These are phyloP conservation scores for Eristalis intricaria DNA, from an alignment of 2,888 invertebrate species.

Conservation along the genomic window DNA sequence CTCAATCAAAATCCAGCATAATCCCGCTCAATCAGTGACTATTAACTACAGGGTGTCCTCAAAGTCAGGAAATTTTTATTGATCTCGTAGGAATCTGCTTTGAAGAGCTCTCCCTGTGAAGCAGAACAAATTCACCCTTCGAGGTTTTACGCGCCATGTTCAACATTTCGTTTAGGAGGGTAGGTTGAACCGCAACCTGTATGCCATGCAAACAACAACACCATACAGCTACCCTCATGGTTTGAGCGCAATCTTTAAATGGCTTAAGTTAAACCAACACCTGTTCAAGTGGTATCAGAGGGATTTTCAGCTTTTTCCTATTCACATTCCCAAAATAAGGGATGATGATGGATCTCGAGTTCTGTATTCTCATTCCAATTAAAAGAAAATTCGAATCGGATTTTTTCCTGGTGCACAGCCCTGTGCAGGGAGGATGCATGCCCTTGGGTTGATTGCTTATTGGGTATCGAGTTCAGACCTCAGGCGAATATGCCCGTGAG, in stretches of 20 bases:
- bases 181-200: constrained; percentile 70
- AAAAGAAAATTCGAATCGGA: constrained; percentile 78
- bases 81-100: not conserved
- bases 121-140: constrained; percentile 9
- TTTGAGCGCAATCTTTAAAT: constrained; percentile 69
- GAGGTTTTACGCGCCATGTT: constrained; percentile 4
- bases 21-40: constrained; percentile 69
- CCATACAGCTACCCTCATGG: constrained; percentile 59
- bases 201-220: constrained; percentile 59
- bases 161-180: constrained; percentile 46
- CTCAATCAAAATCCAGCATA: constrained; percentile 58
- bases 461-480: constrained; percentile 67
- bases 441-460: constrained; percentile 64
- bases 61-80: not conserved
- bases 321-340: constrained; percentile 44
- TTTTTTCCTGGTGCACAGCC: constrained; percentile 70
- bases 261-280: constrained; percentile 75
- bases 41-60: constrained; percentile 60
- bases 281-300: constrained; percentile 75
- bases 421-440: not conserved
- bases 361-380: constrained; percentile 65
- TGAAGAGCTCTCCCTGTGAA: constrained; percentile 27
- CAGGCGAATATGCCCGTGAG: constrained; percentile 70
- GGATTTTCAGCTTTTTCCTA: constrained; percentile 62
- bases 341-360: constrained; percentile 54